These are phyloP conservation scores for Dryoscopus gambensis DNA, from an alignment of 2,113 vertebrate species.

Conservation along the genomic window DNA sequence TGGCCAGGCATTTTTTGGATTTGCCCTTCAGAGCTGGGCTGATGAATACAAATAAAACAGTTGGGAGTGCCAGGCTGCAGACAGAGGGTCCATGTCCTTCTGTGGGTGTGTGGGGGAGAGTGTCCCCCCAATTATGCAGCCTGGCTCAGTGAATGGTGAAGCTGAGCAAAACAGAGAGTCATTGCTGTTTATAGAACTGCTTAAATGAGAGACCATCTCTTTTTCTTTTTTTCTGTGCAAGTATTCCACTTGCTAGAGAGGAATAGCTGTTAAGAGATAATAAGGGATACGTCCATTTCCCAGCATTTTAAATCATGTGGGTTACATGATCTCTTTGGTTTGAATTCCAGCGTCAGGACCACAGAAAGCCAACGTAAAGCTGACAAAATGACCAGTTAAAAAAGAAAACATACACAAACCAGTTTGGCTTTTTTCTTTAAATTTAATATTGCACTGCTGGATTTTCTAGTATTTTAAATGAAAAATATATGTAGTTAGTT, in stretches of 20 bases:
- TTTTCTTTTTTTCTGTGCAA: background rate
- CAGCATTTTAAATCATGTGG: background rate
- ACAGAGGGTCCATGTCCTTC: background rate
- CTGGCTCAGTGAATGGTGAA: background rate
- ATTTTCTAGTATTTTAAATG: slow-evolving; percentile 77
- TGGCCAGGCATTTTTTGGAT: slow-evolving; percentile 14
- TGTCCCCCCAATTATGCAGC: background rate
- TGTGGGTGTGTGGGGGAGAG: background rate
- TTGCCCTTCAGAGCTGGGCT: slow-evolving; percentile 23
- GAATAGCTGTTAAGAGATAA: background rate
- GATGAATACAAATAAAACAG: background rate
- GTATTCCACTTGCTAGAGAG: background rate
- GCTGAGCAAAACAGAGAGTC: background rate
- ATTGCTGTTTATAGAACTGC: background rate
- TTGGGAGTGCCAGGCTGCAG: background rate
- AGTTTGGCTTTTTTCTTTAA: slow-evolving; percentile 15
- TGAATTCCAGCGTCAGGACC: slow-evolving; percentile 29
- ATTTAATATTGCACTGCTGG: slow-evolving; percentile 68
- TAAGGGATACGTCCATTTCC: background rate
- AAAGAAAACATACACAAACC: background rate
- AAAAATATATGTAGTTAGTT: slow-evolving; percentile 82
- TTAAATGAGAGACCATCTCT: background rate
- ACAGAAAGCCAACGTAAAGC: slow-evolving; percentile 12
- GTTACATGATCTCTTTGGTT: slow-evolving; percentile 21
- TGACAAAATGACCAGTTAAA: slow-evolving; percentile 57